phyloP scores from a whole-genome alignment of 2,113 vertebrate species.

The Colistium nudipinnis region DNA sequence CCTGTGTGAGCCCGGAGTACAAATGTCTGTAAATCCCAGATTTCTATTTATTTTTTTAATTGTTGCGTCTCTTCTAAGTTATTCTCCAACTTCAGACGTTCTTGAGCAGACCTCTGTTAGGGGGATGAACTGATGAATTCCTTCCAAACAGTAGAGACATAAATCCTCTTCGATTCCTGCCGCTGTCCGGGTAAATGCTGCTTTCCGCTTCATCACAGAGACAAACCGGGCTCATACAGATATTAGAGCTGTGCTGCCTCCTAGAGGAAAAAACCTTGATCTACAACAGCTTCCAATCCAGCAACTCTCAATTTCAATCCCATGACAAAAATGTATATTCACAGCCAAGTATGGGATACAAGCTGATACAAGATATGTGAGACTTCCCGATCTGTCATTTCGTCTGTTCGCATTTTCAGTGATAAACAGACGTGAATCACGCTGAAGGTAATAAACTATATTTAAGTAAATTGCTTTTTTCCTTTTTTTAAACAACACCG shows the following conservation, averaged over 20 bases:
- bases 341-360: background rate
- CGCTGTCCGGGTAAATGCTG: slow-evolving; percentile 28
- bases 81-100: background rate
- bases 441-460: slow-evolving; percentile 65
- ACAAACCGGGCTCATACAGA: slow-evolving; percentile 15
- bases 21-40: slow-evolving; percentile 18
- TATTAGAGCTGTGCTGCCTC: slow-evolving; percentile 27
- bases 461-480: slow-evolving; percentile 56
- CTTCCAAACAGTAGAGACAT: background rate
- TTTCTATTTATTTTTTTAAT: background rate
- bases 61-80: slow-evolving; percentile 9
- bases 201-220: slow-evolving; percentile 27
- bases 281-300: slow-evolving; percentile 29
- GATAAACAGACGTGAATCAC: slow-evolving; percentile 54
- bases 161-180: slow-evolving; percentile 19
- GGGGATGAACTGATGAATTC: background rate
- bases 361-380: background rate
- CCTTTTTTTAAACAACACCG: background rate
- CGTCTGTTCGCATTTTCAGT: slow-evolving; percentile 29
- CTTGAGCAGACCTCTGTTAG: background rate
- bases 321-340: background rate
- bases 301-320: slow-evolving; percentile 15
- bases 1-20: background rate
- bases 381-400: background rate
- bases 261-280: slow-evolving; percentile 43